Evolutionary conservation across 2,113 vertebrate species (phyloP).

Genomic region (Dipodomys stephensi): DNA sequence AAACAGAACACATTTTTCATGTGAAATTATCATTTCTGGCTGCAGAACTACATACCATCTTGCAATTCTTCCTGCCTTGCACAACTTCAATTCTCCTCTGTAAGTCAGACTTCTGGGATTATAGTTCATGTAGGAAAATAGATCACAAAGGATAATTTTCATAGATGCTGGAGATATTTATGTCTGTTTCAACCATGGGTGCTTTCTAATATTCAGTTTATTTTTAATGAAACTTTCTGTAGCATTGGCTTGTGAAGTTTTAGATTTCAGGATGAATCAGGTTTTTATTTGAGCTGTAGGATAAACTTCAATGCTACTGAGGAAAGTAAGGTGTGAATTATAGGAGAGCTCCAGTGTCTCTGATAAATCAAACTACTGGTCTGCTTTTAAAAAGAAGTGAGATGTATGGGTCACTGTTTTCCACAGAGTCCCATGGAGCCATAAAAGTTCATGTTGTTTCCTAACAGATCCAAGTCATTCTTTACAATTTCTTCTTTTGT

Average conservation of each 20-base stretch:
- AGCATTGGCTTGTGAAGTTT: neutral
- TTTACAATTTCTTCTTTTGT: neutral
- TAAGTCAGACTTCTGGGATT: neutral
- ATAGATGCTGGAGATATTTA: neutral
- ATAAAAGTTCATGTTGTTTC: constrained; percentile 10
- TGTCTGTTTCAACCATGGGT: neutral
- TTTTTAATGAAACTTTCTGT: constrained; percentile 35
- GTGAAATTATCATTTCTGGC: neutral
- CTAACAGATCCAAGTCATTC: neutral
- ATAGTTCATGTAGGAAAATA: neutral
- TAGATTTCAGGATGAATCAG: neutral
- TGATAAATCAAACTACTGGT: constrained; percentile 35
- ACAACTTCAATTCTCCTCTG: neutral
- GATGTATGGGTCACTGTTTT: constrained; percentile 30
- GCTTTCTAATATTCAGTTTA: neutral
- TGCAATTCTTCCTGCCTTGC: neutral
- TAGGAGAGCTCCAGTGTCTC: constrained; percentile 3
- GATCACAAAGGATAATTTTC: neutral
- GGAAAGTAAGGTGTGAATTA: neutral
- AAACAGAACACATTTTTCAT: neutral
- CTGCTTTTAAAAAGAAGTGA: constrained; percentile 22
- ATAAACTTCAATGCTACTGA: constrained; percentile 39
- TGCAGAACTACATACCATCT: neutral
- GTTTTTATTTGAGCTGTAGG: constrained; percentile 2
- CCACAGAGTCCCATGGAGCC: neutral